Evolutionary conservation across 2,888 invertebrate genomes (phyloP), one percentile per base, ranked within the genome.

Genomic region (Leucoptera coffeella): DNA sequence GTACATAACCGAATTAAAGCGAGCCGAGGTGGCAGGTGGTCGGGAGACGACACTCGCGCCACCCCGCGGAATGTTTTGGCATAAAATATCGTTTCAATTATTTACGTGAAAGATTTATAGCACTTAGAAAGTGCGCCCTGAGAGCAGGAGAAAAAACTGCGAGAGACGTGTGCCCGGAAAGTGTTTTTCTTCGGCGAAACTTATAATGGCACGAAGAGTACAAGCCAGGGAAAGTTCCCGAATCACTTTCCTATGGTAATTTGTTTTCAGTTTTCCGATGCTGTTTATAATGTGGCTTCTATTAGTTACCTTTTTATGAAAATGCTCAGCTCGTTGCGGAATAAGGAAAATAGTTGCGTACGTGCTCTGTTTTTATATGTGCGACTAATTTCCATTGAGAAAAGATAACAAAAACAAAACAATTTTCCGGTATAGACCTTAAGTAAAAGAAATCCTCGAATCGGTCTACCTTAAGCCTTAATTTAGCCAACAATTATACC

Each of bases 21-120:
- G 59, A 64, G 56, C 61, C 65, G 57, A 62, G 64, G 67, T 62
- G 62, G 64, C 64, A 67, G 62, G 47, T 53, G 37, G 47, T 11
- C 13, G 50, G 52, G 50, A 56, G 55, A 55, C 44, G 57, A 61
- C 64, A 65, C 6, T 48, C 55, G 50, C 60, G 58, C 58, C 47
- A 48, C 55, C 60, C 28, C 47, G 52, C 57, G 61, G 64, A 65
- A 69, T 67, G 67, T 65, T 69, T 67, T 62, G 69, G 69, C 69
- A 69, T 72, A 72, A 72, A 72, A 72, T 72, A 72, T 72, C 64
- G 72, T 69, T 72, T 72, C 72, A 72, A 72, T 72, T 72, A 72
- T 72, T 72, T 72, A 71, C 67, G 62, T 59, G 62, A 55, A 48
- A 69, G 69, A 69, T 69, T 69, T 69, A 69, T 69, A 30, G 62